A percentile compares a stretch with the other conserved stretches of the same genome.
Conservation (phyloP, 1,140 invertebrate species). For the Brachystomella parvula region DNA sequence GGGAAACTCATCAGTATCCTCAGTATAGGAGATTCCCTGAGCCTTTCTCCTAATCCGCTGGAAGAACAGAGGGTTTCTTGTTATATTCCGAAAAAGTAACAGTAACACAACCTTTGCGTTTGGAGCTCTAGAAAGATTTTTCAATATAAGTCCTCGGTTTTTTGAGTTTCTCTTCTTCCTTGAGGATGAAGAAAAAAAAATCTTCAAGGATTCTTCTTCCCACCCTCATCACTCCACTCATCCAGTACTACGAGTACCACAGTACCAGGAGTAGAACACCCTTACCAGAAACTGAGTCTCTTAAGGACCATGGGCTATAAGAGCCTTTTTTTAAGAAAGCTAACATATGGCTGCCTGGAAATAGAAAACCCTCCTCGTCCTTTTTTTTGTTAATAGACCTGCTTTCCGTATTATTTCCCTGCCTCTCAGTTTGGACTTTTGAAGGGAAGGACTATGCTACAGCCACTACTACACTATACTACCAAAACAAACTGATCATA, state of each 20-base stretch:
- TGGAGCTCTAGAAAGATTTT: too few species aligned
- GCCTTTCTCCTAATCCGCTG: not conserved
- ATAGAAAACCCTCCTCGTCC: not conserved
- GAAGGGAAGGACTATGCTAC: not conserved
- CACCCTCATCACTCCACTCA: not conserved
- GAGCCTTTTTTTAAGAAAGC: not conserved
- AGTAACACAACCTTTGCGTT: too few species aligned
- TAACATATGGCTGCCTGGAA: not conserved
- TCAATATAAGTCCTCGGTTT: too few species aligned
- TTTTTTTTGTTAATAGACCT: not conserved
- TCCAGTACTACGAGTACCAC: too few species aligned
- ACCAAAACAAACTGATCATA: too few species aligned
- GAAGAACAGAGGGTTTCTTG: not conserved
- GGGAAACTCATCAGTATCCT: not conserved
- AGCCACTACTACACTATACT: too few species aligned
- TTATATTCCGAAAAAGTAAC: not conserved
- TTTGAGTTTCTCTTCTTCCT: too few species aligned
- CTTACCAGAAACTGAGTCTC: too few species aligned
- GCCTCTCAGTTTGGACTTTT: not conserved
- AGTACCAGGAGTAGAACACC: too few species aligned
- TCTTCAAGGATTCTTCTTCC: not conserved
- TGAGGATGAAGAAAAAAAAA: too few species aligned
- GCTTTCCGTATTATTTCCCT: not conserved
- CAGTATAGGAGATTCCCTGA: not conserved
- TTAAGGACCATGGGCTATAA: not conserved